Percentiles rank a stretch among this genome's conserved stretches.
These are phyloP conservation scores for Coendou prehensilis DNA, from an alignment of 2,797 vertebrate genomes.

Conservation along the genomic window DNA sequence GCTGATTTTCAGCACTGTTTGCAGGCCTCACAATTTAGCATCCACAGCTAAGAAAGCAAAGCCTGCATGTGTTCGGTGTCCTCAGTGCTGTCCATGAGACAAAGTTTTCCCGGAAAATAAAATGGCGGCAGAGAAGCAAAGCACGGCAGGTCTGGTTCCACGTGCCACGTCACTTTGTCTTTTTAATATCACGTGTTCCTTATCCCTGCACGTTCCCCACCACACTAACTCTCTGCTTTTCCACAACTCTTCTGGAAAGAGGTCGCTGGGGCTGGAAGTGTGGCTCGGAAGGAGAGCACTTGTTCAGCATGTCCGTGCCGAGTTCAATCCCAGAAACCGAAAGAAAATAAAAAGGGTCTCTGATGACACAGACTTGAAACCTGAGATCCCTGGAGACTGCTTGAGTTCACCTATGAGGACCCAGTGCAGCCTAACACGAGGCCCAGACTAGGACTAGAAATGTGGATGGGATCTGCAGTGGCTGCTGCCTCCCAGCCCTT, in stretches of 20 bases:
- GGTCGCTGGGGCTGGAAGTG: not conserved
- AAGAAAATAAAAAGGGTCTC: not conserved
- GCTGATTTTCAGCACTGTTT: not conserved
- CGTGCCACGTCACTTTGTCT: not conserved
- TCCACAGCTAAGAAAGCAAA: conserved; percentile 2
- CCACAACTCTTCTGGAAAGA: not conserved
- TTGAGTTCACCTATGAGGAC: not conserved
- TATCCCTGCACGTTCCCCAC: not conserved
- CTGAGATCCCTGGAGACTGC: not conserved
- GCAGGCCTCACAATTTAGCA: not conserved
- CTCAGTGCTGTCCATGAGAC: not conserved
- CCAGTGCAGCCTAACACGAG: too few relatives aligned
- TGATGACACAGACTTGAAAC: not conserved
- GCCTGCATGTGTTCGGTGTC: not conserved
- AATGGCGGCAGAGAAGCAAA: not conserved
- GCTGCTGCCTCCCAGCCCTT: not conserved
- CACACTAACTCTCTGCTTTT: not conserved
- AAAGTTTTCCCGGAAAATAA: not conserved
- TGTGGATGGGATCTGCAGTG: rapidly evolving
- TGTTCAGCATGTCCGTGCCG: not conserved
- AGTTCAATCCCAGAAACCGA: not conserved
- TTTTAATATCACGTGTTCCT: not conserved
- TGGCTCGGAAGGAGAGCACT: not conserved
- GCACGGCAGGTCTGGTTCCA: not conserved
- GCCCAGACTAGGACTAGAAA: not conserved